Evolutionary conservation across 2,113 vertebrate species (phyloP), one percentile per base, ranked within the genome.

Genomic region (Anoura caudifer): DNA sequence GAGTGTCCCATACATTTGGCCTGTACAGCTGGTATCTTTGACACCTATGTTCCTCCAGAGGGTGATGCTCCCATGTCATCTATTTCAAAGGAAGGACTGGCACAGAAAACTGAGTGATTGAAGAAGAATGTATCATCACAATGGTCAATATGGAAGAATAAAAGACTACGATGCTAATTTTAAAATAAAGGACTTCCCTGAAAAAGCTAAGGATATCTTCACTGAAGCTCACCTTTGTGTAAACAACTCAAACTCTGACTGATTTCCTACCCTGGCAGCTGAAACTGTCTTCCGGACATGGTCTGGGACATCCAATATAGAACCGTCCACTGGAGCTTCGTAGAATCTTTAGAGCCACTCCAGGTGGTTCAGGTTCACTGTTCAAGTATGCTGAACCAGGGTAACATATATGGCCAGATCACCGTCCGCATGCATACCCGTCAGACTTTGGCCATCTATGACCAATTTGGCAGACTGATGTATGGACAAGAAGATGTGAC

Each of bases 391-490:
- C 69, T 99, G 83, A 98, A 96, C 61, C 98, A 98, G 5, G 98
- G 98, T 72, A 99, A 99, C 97, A 59, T 99, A 22, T 99, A 99
- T 0, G 99, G 99, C 5, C 99, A 99, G 98, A 98, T 99, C 97
- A 99, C 99, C 0, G 98, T 99, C 11, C 99, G 99, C 73, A 98
- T 99, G 98, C 99, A 99, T 97, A 99, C 98, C 0, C 98, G 98
- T 36, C 99, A 99, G 99, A 99, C 94, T 19, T 96, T 99, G 96
- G 99, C 99, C 2, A 98, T 99, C 90, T 99, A 99, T 3, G 99
- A 99, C 97, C 99, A 99, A 36, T 99, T 99, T 84, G 99, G 99
- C 61, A 98, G 99, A 19, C 97, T 99, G 83, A 99, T 99, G 99
- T 98, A 99, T 4, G 99, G 99, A 0, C 98, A 98, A 41, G 99